A percentile compares a stretch with the other conserved stretches of the same genome.
Evolutionary conservation across 1,140 invertebrate species (phyloP).

Genomic region (Bradynema listronoti): DNA sequence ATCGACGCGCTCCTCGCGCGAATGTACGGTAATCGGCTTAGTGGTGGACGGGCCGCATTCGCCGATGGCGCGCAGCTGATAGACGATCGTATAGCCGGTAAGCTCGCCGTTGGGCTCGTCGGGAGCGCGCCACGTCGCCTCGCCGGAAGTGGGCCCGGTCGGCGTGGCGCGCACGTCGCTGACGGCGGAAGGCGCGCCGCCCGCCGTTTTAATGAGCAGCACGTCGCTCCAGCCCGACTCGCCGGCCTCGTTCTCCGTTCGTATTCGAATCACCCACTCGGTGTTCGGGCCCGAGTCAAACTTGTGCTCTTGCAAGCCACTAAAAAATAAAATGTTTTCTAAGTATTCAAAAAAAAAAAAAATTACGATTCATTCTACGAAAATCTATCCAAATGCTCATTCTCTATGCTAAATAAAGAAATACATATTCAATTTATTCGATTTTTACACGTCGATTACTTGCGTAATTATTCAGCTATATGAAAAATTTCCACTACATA

Average conservation of each 20-base stretch:
- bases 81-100: slow-evolving; percentile 56
- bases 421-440: background rate
- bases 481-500: slow-evolving; percentile 8
- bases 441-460: too few relatives aligned
- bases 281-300: slow-evolving; percentile 54
- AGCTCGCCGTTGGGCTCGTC: slow-evolving; percentile 55
- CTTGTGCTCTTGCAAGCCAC: slow-evolving; percentile 37
- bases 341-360: background rate
- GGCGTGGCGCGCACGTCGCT: slow-evolving; percentile 41
- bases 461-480: background rate
- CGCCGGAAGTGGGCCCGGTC: slow-evolving; percentile 33
- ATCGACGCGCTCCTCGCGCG: slow-evolving; percentile 27
- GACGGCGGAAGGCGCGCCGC: slow-evolving; percentile 52
- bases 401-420: background rate
- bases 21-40: slow-evolving; percentile 42
- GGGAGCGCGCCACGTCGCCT: slow-evolving; percentile 44
- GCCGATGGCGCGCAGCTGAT: slow-evolving; percentile 55
- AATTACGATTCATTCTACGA: too few relatives aligned
- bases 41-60: slow-evolving; percentile 47
- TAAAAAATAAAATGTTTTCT: slow-evolving; percentile 14
- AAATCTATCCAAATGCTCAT: background rate
- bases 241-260: slow-evolving; percentile 56
- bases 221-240: slow-evolving; percentile 52
- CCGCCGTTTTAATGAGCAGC: slow-evolving; percentile 39
- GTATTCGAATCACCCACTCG: slow-evolving; percentile 47